phyloP scores from a whole-genome alignment of 1,140 invertebrate genomes.

The Aphaenogaster ashmeadi region DNA sequence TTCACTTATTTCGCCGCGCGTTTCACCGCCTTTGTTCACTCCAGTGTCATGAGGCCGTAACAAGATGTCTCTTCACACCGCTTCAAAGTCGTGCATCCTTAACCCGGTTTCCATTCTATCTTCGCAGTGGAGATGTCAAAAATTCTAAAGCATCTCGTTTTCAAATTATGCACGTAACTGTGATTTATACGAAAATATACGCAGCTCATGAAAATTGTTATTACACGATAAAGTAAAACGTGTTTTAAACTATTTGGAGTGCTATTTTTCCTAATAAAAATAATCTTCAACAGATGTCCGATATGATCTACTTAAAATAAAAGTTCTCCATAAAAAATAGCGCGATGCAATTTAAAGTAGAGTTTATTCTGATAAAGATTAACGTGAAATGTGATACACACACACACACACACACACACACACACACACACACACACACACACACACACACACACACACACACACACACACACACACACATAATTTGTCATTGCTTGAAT shows the following conservation, averaged over 20 bases:
- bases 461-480: too few relatives aligned
- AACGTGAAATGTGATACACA: neutral
- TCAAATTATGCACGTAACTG: conserved; percentile 27
- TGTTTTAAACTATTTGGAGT: neutral
- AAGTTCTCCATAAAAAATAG: neutral
- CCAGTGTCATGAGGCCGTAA: conserved; percentile 57
- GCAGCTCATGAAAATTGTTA: neutral
- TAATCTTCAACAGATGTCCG: neutral
- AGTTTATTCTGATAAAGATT: neutral
- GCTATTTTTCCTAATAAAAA: neutral
- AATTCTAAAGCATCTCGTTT: conserved; percentile 35
- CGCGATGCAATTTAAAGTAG: neutral
- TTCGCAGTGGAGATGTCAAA: conserved; percentile 22
- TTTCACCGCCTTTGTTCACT: conserved; percentile 60
- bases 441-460: too few relatives aligned
- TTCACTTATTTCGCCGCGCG: conserved; percentile 57
- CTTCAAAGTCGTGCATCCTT: conserved; percentile 56
- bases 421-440: too few relatives aligned
- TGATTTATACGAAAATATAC: neutral
- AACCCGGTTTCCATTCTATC: conserved; percentile 61
- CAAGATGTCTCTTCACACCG: conserved; percentile 62
- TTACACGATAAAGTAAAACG: neutral
- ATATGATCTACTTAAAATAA: neutral
- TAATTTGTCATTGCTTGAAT: neutral
- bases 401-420: too few relatives aligned